phyloP scores from a whole-genome alignment of 2,797 vertebrate species.

The Malacoraja senta region DNA sequence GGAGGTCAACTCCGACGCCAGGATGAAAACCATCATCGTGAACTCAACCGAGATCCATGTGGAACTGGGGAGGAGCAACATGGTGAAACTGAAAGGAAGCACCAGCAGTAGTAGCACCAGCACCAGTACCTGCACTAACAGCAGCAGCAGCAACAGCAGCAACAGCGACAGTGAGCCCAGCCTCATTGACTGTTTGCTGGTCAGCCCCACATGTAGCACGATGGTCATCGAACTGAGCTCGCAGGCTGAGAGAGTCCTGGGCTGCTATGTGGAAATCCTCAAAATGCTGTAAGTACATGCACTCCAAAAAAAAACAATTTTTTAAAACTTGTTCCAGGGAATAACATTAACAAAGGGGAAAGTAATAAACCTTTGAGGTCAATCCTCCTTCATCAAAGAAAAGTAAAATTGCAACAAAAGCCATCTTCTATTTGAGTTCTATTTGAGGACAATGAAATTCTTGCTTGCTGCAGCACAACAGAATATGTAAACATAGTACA shows the following conservation, averaged over 20 bases:
- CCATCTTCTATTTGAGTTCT: neutral
- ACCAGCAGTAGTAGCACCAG: slow-evolving; percentile 50
- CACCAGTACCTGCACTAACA: neutral
- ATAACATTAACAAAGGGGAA: neutral
- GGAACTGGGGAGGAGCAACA: slow-evolving; percentile 88
- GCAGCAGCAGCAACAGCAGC: slow-evolving; percentile 21
- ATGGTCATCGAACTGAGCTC: slow-evolving; percentile 94
- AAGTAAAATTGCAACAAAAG: neutral
- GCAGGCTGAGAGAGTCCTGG: slow-evolving; percentile 89
- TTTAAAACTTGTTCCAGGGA: neutral
- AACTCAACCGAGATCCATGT: slow-evolving; percentile 92
- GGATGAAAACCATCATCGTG: slow-evolving; percentile 71
- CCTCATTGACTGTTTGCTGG: slow-evolving; percentile 95
- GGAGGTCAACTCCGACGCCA: slow-evolving; percentile 62
- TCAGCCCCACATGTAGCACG: slow-evolving; percentile 87
- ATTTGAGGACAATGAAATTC: too few species aligned
- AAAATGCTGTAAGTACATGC: slow-evolving; percentile 89
- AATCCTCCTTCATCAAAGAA: neutral
- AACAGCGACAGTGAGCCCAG: slow-evolving; percentile 83
- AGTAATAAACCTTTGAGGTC: neutral
- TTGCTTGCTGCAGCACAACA: too few species aligned
- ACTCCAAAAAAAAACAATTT: neutral
- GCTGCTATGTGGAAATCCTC: slow-evolving; percentile 94
- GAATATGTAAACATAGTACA: too few species aligned
- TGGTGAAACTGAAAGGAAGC: slow-evolving; percentile 71